phyloP scores from a whole-genome alignment of 1,140 invertebrate genomes.

The Drosophila albomicans region DNA sequence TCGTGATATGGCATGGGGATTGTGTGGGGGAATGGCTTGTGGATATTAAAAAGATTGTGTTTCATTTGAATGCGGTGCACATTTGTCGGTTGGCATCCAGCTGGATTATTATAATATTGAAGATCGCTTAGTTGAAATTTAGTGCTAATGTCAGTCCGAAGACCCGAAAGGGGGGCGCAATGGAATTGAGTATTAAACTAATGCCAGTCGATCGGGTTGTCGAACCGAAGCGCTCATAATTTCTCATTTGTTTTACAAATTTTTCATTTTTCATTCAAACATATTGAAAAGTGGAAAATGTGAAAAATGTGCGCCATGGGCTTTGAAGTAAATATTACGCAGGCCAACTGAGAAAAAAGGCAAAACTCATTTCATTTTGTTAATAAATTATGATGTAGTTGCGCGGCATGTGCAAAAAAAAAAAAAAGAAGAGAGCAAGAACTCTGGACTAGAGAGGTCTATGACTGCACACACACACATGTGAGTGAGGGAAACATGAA shows the following conservation, averaged over 20 bases:
- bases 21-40: conserved; percentile 20
- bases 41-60: conserved; percentile 76
- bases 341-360: conserved; percentile 28
- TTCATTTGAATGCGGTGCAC: conserved; percentile 72
- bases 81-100: conserved; percentile 61
- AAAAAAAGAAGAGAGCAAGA: conserved; percentile 58
- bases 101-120: conserved; percentile 76
- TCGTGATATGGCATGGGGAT: background rate
- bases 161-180: conserved; percentile 2
- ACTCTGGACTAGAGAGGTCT: conserved; percentile 31
- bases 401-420: conserved; percentile 69
- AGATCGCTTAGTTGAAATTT: conserved; percentile 80
- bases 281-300: conserved; percentile 71
- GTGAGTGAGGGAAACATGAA: conserved; percentile 58
- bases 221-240: background rate
- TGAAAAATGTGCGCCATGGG: conserved; percentile 70
- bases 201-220: conserved; percentile 3
- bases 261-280: conserved; percentile 34
- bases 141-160: conserved; percentile 61
- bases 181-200: conserved; percentile 3
- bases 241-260: conserved; percentile 23
- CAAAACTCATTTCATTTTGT: conserved; percentile 75
- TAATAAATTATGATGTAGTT: conserved; percentile 81
- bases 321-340: conserved; percentile 46
- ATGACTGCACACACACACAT: conserved; percentile 50